phyloP scores from a whole-genome alignment of 2,797 vertebrate genomes.

The Coendou prehensilis region DNA sequence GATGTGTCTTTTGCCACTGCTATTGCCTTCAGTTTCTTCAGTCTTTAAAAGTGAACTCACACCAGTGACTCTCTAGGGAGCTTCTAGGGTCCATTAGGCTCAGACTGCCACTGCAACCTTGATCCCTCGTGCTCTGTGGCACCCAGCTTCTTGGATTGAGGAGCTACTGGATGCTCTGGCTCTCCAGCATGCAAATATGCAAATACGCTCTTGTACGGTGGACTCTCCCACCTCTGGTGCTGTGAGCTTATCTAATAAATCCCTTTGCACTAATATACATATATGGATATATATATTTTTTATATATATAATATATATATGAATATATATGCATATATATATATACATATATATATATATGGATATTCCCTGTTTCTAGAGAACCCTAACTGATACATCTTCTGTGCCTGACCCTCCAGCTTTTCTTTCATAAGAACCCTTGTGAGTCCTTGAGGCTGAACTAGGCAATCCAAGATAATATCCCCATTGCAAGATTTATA shows the following conservation, averaged over 20 bases:
- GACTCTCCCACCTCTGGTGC: not conserved
- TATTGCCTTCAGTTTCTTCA: not conserved
- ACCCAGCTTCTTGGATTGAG: not conserved
- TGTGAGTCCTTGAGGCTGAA: not conserved
- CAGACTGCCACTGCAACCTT: not conserved
- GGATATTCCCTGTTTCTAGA: not conserved
- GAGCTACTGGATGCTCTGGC: not conserved
- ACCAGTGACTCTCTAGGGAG: not conserved
- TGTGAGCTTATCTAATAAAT: not conserved
- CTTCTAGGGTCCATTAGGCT: not conserved
- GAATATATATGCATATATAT: too few relatives aligned
- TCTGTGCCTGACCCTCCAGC: not conserved
- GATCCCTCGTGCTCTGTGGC: not conserved
- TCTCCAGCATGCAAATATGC: not conserved
- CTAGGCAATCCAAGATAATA: not conserved
- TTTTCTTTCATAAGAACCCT: not conserved
- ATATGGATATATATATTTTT: not conserved
- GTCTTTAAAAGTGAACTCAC: not conserved
- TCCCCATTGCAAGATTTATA: not conserved
- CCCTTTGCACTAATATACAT: not conserved
- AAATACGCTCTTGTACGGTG: not conserved
- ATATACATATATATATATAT: not conserved
- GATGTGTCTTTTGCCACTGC: not conserved
- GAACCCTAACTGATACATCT: not conserved
- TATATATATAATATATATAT: not conserved